These are phyloP conservation scores for Limnodromus scolopaceus DNA, from an alignment of 2,797 vertebrate genomes.

Conservation along the genomic window DNA sequence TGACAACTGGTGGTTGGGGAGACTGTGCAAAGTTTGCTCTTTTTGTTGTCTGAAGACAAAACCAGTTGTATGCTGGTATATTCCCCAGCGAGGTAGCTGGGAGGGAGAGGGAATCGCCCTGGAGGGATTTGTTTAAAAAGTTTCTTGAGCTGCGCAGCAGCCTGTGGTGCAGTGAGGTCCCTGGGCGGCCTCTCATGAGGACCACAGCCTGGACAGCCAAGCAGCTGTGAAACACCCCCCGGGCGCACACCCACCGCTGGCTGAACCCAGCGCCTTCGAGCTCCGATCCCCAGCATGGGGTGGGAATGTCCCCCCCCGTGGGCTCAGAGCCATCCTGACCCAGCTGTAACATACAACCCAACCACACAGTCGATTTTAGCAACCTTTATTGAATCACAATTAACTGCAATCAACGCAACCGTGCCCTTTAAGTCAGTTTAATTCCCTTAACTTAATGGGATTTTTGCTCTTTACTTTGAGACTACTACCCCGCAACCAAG, in stretches of 20 bases:
- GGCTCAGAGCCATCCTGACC: neutral
- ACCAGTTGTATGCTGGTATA: accelerated
- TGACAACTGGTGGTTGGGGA: neutral
- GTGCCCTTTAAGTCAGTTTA: neutral
- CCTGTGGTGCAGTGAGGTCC: neutral
- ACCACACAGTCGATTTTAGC: neutral
- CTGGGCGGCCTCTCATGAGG: neutral
- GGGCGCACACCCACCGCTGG: accelerated
- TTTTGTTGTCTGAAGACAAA: neutral
- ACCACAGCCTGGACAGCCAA: neutral
- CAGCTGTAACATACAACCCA: accelerated
- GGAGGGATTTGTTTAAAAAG: neutral
- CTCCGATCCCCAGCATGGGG: accelerated
- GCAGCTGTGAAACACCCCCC: neutral
- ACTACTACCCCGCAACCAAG: neutral
- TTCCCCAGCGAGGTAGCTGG: neutral
- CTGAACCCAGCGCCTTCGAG: neutral
- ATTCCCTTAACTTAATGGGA: neutral
- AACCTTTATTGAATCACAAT: conserved; percentile 52
- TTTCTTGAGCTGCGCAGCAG: neutral
- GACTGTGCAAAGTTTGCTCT: no score
- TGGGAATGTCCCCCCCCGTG: neutral
- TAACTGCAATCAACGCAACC: neutral
- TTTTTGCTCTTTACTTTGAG: neutral
- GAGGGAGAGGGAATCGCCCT: neutral